Evolutionary conservation across 2,113 vertebrate species (phyloP).

Genomic region (Sminthopsis crassicaudata): DNA sequence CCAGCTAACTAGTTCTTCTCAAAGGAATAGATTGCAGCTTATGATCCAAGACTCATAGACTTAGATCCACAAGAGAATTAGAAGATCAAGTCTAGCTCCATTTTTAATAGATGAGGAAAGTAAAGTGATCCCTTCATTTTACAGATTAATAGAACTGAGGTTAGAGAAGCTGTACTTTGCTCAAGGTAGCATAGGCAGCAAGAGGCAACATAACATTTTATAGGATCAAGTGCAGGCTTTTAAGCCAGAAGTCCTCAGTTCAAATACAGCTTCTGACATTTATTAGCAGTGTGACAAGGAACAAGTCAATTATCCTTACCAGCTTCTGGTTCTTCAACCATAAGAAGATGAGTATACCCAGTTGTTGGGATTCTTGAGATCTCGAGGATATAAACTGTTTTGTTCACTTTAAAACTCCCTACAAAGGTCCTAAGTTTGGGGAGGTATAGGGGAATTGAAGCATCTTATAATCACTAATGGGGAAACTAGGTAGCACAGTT

Average conservation of each 20-base stretch:
- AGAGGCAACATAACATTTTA: neutral
- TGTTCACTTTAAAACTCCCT: no score
- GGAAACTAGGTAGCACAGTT: no score
- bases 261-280: neutral
- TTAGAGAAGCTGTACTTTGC: neutral
- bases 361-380: no score
- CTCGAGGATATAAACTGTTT: no score
- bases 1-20: neutral
- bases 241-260: neutral
- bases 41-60: neutral
- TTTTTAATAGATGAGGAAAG: neutral
- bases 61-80: neutral
- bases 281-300: neutral
- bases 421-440: no score
- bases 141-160: neutral
- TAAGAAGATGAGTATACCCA: no score
- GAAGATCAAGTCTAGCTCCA: neutral
- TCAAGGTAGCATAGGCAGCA: neutral
- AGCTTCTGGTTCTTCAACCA: neutral
- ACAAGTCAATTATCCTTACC: neutral
- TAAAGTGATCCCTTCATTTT: neutral
- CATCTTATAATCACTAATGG: no score
- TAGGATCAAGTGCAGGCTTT: neutral
- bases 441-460: no score
- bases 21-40: neutral